These are phyloP conservation scores for Andricus curvator DNA, from an alignment of 2,888 invertebrate species.

Conservation along the genomic window DNA sequence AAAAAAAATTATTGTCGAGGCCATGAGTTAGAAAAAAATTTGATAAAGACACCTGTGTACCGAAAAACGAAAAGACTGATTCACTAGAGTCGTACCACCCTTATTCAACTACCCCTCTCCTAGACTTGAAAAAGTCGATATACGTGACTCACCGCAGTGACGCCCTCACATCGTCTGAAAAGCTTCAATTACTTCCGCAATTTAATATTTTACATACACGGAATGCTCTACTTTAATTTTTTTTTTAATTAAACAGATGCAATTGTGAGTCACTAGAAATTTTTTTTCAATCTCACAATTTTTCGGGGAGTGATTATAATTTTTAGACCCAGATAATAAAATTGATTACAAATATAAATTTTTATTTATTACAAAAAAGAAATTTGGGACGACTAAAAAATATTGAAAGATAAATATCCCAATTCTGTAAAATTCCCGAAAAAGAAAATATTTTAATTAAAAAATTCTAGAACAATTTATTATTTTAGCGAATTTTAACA, in stretches of 20 bases:
- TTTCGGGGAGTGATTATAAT: too few relatives aligned
- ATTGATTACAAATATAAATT: too few relatives aligned
- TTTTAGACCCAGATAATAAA: too few relatives aligned
- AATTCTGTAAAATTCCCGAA: too few relatives aligned
- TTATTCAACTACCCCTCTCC: slow-evolving; percentile 17
- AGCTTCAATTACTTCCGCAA: slow-evolving; percentile 28
- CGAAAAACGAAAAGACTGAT: slow-evolving; percentile 13
- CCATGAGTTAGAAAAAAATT: background rate
- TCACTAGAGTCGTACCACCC: slow-evolving; percentile 8
- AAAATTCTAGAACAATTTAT: too few relatives aligned
- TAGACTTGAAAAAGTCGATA: slow-evolving; percentile 40
- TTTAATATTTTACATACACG: background rate
- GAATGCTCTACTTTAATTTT: background rate
- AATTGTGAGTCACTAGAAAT: background rate
- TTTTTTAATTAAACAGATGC: background rate
- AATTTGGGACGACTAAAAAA: too few relatives aligned
- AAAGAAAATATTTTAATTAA: too few relatives aligned
- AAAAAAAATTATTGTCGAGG: too few relatives aligned
- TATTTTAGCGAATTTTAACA: too few relatives aligned
- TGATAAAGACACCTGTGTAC: background rate
- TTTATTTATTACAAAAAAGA: too few relatives aligned
- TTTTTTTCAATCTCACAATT: background rate
- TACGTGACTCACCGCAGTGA: slow-evolving; percentile 32
- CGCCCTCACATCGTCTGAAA: slow-evolving; percentile 29
- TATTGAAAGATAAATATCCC: too few relatives aligned